Evolutionary conservation across 1,140 invertebrate genomes (phyloP), one percentile per base, ranked within the genome.

Genomic region (Orussus abietinus): DNA sequence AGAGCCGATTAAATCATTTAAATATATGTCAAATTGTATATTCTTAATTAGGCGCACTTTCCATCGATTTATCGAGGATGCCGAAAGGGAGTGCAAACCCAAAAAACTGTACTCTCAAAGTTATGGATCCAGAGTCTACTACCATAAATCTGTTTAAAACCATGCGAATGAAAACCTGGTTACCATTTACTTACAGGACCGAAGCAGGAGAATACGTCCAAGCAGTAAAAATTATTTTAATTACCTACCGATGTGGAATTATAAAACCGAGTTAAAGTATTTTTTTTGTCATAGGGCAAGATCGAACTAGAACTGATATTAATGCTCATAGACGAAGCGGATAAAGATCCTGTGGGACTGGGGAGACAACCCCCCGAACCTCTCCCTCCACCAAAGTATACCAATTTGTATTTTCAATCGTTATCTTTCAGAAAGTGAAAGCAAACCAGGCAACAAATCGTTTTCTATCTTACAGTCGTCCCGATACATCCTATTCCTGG

Each of bases 61-160:
- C 75, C 25, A 51, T 85, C 14, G 77, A 84, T 47, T 53, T 85
- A 12, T 75, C 79, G 12, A 72, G 75, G 41, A 78, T 84, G 55
- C 77, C 78, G 5, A 59, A 75, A 26, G 82, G 81, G 4, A 78
- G 77, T 34, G 56, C 69, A n/a, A 75, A 69, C n/a, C 64, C 77
- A 0, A 74, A 77, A 43, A 71, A 69, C 10, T 86, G 83, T 49
- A 75, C 75, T 14, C 57, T 82, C 22, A 72, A 79, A 43, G 79
- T 83, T 59, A 59, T 85, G 62, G 45, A 81, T 69, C 53, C 73
- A 55, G 10, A 75, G 60, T 51, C 82, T 75, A 77, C 82, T 7
- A 77, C 75, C 43, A 69, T 92, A 12, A 89, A 88, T 71, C 69
- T 94, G 12, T 95, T 95, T 62, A 82, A 84, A 64, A 70, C 82